Base-by-base conservation (phyloP, 2,113 vertebrate species). In the Hippoglossus stenolepis region DNA sequence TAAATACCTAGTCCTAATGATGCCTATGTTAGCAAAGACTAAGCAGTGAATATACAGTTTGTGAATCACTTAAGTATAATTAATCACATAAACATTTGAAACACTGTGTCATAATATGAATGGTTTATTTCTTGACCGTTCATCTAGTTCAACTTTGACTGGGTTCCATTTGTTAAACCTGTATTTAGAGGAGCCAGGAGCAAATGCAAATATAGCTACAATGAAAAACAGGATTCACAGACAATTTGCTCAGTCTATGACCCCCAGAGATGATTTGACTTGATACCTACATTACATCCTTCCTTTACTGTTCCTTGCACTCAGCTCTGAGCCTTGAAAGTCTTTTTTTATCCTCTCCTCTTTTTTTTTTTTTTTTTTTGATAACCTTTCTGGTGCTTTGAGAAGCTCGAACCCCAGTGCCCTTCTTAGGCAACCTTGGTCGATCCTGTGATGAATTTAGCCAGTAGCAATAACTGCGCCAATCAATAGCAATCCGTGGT, bases 381-480 rank as follows among this genome's bases (percentile, higher is more conserved):
- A 70, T 84, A 87, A 88, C 88, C 82, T 91, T 92, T 91, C 77
- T 80, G 75, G 73, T 79, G 64, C 83, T 91, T 89, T 90, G 82
- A 91, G 87, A 87, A 85, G 82, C 77, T 77, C 77, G 75, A 81
- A 85, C 87, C 89, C 85, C 82, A 72, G 79, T 80, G 66, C 65
- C 79, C 60, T 38, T 79, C 80, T 87, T 78, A 57, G 67, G 77
- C 83, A 90, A 90, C 89, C 83, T 92, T 86, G 85, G 84, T 91
- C 77, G 72, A 90, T 92, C 84, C 72, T 86, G 75, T 91, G 90
- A 92, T 91, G 90, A 92, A 93, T 93, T 91, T 90, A 90, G 90
- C 91, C 84, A 26, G 53, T 75, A 85, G 91, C 90, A 92, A 90
- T 90, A 90, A 93, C 70, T 26, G 80, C 77, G 80, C 74, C 87